phyloP scores from a whole-genome alignment of 2,113 vertebrate genomes.

The Bubo bubo region DNA sequence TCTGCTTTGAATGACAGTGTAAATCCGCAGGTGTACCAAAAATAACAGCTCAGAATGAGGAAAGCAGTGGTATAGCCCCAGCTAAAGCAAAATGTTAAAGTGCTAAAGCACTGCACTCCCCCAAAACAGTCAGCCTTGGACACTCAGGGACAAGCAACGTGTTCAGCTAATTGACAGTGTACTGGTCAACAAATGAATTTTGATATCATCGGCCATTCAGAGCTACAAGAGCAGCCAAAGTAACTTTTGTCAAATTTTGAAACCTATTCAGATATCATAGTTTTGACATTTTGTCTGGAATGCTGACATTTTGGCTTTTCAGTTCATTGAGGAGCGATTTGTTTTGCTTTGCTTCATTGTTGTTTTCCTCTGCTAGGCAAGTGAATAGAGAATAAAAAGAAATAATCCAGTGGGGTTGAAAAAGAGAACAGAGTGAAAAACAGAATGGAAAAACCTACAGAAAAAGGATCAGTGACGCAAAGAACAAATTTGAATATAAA shows the following conservation, averaged over 20 bases:
- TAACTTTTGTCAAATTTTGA: not conserved
- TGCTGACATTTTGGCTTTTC: not conserved
- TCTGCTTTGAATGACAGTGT: not conserved
- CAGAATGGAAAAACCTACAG: not conserved
- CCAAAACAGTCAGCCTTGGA: not conserved
- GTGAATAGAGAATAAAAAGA: not conserved
- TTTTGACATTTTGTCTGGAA: not conserved
- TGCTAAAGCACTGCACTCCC: not conserved
- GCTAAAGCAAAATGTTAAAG: not conserved
- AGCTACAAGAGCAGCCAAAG: not conserved
- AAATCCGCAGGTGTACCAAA: not conserved
- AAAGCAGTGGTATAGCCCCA: not conserved
- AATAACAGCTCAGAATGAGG: not conserved
- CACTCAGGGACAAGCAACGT: not conserved
- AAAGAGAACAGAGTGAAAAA: not conserved
- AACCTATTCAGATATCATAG: not conserved
- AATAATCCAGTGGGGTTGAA: not conserved
- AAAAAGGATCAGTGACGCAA: not conserved
- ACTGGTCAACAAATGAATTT: not conserved
- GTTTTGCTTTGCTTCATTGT: not conserved
- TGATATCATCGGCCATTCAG: not conserved
- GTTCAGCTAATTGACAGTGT: fast-evolving
- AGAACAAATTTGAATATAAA: not conserved
- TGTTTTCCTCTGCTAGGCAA: not conserved
- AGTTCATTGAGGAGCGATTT: not conserved